phyloP scores from a whole-genome alignment of 2,113 vertebrate species.

The Alouatta palliata region DNA sequence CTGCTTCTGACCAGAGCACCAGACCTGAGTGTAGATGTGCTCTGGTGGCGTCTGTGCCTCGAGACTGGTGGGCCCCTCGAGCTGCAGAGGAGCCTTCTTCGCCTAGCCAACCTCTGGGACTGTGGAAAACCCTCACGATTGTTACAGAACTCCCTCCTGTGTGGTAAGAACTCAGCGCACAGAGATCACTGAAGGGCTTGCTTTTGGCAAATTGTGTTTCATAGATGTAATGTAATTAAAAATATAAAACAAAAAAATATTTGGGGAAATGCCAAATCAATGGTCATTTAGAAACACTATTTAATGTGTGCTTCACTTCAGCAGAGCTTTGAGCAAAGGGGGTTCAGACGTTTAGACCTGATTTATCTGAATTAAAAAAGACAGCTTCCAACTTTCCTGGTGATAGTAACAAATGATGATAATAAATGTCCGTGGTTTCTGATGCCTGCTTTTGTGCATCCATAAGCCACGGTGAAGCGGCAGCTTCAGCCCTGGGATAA shows the following conservation, averaged over 20 bases:
- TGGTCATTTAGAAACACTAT: slow-evolving; percentile 57
- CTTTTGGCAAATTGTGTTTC: background rate
- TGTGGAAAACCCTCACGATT: slow-evolving; percentile 9
- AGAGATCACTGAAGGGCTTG: slow-evolving; percentile 29
- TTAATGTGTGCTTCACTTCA: background rate
- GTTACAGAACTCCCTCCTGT: background rate
- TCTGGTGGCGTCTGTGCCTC: slow-evolving; percentile 36
- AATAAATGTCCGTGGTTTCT: background rate
- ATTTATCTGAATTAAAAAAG: background rate
- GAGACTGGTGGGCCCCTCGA: slow-evolving; percentile 22
- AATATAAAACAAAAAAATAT: slow-evolving; percentile 28
- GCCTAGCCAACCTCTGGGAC: slow-evolving; percentile 39
- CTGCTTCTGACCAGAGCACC: slow-evolving; percentile 71
- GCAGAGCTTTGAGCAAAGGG: background rate
- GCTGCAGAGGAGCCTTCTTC: background rate
- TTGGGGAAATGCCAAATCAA: slow-evolving; percentile 40
- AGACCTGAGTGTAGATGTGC: slow-evolving; percentile 18
- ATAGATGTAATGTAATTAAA: background rate
- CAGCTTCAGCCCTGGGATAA: slow-evolving; percentile 90
- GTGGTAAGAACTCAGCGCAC: rapidly evolving
- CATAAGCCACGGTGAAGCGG: slow-evolving; percentile 92
- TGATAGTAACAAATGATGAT: background rate
- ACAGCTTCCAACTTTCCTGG: background rate
- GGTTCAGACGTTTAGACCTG: background rate
- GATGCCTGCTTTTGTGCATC: background rate